A percentile compares a stretch with the other conserved stretches of the same genome.
Evolutionary conservation across 37 sponge, comb jelly and placozoan species (phyloP).

Genomic region (Diacarnus erythraeanus): DNA sequence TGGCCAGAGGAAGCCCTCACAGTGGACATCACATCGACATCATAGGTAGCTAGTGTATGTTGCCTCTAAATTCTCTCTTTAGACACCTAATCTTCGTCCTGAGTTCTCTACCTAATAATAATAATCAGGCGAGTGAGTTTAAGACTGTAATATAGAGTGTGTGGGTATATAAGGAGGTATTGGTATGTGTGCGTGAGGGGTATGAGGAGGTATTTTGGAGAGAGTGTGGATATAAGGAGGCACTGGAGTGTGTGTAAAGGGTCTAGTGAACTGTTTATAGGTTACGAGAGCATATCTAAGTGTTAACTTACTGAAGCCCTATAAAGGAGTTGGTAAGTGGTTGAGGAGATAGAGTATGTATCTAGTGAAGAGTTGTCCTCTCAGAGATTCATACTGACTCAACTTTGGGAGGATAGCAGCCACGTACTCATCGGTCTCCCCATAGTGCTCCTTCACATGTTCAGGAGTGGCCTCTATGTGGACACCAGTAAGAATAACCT

Average conservation of each 20-base stretch:
- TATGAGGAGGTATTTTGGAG: background rate
- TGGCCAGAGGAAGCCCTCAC: too few relatives aligned
- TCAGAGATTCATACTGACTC: background rate
- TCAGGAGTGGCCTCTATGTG: slow-evolving; percentile 64
- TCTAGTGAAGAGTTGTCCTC: slow-evolving; percentile 13
- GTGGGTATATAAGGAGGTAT: background rate
- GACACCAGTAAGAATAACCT: slow-evolving; percentile 69
- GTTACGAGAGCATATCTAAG: background rate
- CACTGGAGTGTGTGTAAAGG: background rate
- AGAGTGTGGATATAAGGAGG: background rate
- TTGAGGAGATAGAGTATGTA: slow-evolving; percentile 11
- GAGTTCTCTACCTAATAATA: too few relatives aligned
- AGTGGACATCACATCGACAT: too few relatives aligned
- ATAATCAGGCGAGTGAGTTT: too few relatives aligned
- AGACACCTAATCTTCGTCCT: too few relatives aligned
- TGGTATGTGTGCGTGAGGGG: background rate
- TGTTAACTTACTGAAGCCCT: too few relatives aligned
- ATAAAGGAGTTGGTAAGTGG: too few relatives aligned
- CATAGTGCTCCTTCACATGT: slow-evolving; percentile 4
- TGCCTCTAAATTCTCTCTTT: too few relatives aligned
- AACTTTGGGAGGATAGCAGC: slow-evolving; percentile 7
- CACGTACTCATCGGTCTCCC: slow-evolving; percentile 15
- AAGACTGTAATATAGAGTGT: too few relatives aligned
- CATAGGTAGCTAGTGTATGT: too few relatives aligned
- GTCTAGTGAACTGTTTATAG: background rate